These are phyloP conservation scores for Cynodonichthys magdalenae DNA, from an alignment of 2,797 vertebrate genomes.

Conservation along the genomic window DNA sequence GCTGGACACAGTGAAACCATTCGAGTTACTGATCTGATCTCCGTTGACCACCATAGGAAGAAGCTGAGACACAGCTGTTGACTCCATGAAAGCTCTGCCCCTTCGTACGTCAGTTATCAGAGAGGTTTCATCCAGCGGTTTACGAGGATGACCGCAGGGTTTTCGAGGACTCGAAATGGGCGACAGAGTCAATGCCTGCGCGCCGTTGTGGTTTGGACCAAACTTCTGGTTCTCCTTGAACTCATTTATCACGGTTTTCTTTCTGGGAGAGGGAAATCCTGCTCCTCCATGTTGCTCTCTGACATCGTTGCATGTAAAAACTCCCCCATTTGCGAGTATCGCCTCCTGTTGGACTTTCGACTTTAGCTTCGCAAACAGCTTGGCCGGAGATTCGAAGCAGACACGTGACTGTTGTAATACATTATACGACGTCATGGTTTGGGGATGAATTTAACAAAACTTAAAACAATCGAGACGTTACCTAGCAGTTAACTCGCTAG, in stretches of 20 bases:
- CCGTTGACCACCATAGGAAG: background rate
- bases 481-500: slow-evolving; percentile 11
- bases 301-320: background rate
- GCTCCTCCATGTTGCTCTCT: slow-evolving; percentile 2
- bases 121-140: background rate
- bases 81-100: slow-evolving; percentile 30
- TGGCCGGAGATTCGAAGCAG: slow-evolving; percentile 72
- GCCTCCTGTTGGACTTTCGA: slow-evolving; percentile 65
- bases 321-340: background rate
- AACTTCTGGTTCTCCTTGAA: slow-evolving; percentile 19
- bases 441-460: fast-evolving
- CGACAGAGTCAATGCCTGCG: slow-evolving; percentile 69
- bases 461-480: fast-evolving
- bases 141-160: background rate
- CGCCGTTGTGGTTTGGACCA: slow-evolving; percentile 22
- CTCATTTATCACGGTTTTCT: slow-evolving; percentile 6
- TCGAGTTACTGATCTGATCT: background rate
- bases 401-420: background rate
- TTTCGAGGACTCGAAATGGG: slow-evolving; percentile 63
- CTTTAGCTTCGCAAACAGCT: slow-evolving; percentile 80
- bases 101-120: background rate
- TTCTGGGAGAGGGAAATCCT: slow-evolving; percentile 9
- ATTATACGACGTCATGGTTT: slow-evolving; percentile 40
- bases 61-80: slow-evolving; percentile 15
- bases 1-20: background rate